Base-by-base conservation (phyloP, 1,140 invertebrate genomes). In the Eriosoma lanigerum region DNA sequence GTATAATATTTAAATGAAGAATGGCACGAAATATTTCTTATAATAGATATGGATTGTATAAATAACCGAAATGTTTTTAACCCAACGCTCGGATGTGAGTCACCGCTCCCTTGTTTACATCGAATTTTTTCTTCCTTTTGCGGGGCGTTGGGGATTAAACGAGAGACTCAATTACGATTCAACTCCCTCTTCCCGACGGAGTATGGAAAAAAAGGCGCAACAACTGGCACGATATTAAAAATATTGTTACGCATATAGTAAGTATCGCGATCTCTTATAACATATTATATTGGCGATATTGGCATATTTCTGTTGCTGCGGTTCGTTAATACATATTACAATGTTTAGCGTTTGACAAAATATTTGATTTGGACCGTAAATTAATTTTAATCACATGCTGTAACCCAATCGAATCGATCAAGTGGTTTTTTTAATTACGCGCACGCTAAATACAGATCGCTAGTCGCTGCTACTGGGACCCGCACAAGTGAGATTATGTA, bases 31-130 rank as follows among this genome's bases (percentile, higher is more conserved):
- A 48, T 12, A 48, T 48, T 48, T 48, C 46, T 48, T 48, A 48
- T 15, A 15, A 48, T n/a, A n/a, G n/a, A n/a, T 13, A 48, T 15
- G 46, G 1, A 48, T 15, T 48, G 46, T 15, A n/a, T n/a, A 48
- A n/a, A 29, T 21, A 66, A 44, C 32, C 32, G n/a, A 44, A n/a
- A 19, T n/a, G 62, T 66, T 66, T 38, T 66, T 44, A 66, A 66
- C 62, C 62, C 32, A 19, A 44, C n/a, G 62, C 17, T 38, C 38
- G 32, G 12, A n/a, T 29, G 52, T 76, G 73, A 58, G 73, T 58
- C 52, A 76, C 73, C 73, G 38, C 73, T 44, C 73, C 52, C 73
- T 58, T 76, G 73, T 76, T 76, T 76, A 75, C 70, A 56, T 2
- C 70, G 26, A 32, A n/a, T 76, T 58, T 58, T 17, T 38, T 38